Conservation (phyloP, 2,113 vertebrate genomes). For the Dromiciops gliroides region DNA sequence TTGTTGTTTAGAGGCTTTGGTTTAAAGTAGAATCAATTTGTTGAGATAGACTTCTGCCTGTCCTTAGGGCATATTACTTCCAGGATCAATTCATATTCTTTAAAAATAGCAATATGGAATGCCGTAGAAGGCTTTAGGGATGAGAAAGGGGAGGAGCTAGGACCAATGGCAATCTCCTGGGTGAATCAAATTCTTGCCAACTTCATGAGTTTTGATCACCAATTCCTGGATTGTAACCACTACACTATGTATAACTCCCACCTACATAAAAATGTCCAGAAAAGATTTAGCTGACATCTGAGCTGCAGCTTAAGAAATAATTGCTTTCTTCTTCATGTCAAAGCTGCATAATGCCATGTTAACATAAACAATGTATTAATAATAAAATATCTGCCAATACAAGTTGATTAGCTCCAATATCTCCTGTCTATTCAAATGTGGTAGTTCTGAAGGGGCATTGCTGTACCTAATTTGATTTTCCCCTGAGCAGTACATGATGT, state of each 20-base stretch:
- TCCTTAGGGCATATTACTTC: not conserved
- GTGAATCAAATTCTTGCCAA: not conserved
- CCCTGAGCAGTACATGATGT: slow-evolving; percentile 84
- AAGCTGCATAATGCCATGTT: slow-evolving; percentile 39
- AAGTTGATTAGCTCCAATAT: slow-evolving; percentile 74
- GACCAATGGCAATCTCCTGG: not conserved
- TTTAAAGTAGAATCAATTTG: not conserved
- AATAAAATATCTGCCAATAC: slow-evolving; percentile 62
- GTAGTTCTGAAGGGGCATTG: slow-evolving; percentile 73
- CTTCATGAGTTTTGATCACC: not conserved
- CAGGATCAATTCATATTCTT: not conserved
- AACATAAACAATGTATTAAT: slow-evolving; percentile 66
- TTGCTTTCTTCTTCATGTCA: slow-evolving; percentile 33
- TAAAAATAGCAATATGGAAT: not conserved
- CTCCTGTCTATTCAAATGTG: slow-evolving; percentile 77
- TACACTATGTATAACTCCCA: not conserved
- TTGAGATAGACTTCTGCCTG: not conserved
- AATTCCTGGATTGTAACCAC: not conserved
- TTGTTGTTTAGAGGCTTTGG: not conserved
- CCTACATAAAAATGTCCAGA: slow-evolving; percentile 50
- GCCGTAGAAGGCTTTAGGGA: not conserved
- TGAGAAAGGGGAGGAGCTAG: not conserved
- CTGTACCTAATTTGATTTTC: slow-evolving; percentile 85
- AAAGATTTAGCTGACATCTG: slow-evolving; percentile 48
- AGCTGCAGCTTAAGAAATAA: slow-evolving; percentile 33